phyloP scores from a whole-genome alignment of 2,113 vertebrate species.

The Cyprinus carpio region DNA sequence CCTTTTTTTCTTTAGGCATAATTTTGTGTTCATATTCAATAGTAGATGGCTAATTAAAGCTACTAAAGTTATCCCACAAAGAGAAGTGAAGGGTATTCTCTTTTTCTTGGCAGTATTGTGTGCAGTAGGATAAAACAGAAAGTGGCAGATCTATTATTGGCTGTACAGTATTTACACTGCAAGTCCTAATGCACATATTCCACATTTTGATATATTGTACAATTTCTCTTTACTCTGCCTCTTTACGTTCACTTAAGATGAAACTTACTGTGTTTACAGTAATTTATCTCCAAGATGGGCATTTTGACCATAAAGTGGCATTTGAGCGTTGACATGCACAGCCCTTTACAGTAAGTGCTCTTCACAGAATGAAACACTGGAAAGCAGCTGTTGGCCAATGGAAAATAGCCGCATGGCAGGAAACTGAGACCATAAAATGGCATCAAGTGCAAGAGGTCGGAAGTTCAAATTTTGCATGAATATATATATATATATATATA shows the following conservation, averaged over 20 bases:
- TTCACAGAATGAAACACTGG: not conserved
- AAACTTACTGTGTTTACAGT: not conserved
- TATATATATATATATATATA: no score
- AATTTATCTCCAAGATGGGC: not conserved
- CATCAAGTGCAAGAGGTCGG: not conserved
- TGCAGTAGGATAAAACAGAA: not conserved
- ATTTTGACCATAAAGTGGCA: constrained; percentile 13
- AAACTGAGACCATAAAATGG: not conserved
- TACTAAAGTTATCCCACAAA: not conserved
- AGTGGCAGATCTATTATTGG: not conserved
- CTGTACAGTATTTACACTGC: not conserved
- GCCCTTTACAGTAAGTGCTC: constrained; percentile 8
- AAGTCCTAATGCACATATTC: not conserved
- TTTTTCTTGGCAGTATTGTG: not conserved
- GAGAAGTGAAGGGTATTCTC: not conserved
- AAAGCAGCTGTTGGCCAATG: constrained; percentile 1
- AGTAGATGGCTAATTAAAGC: not conserved
- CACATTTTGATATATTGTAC: not conserved
- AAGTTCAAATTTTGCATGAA: no score
- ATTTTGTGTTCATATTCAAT: not conserved
- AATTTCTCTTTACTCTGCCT: not conserved
- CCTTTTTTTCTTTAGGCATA: not conserved
- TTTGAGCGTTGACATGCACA: not conserved
- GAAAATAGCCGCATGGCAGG: not conserved
- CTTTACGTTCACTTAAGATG: not conserved